Base-by-base conservation (phyloP, 2,113 vertebrate genomes). In the Sylvietta virens region DNA sequence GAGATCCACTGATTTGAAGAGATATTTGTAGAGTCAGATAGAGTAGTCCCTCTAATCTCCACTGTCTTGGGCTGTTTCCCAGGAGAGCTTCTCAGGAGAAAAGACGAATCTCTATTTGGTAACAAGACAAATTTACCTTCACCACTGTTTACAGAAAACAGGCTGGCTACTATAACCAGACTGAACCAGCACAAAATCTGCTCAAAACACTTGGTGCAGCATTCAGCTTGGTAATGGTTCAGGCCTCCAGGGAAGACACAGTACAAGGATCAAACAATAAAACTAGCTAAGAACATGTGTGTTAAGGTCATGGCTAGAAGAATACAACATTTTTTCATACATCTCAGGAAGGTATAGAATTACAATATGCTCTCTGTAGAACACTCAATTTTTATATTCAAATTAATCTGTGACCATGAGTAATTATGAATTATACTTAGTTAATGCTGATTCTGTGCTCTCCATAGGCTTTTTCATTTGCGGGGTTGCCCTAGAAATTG, bases 121-220 rank as follows among this genome's bases (percentile, higher is more conserved):
- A 71, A 78, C n/a, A 81, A 53, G 18, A 53, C 51, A 35, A 84
- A 74, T 84, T 72, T 91, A 64, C 37, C n/a, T 77, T 89, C 37
- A 77, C 15, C n/a, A 30, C n/a, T 83, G 39, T 91, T 94, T 96
- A 92, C 51, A 92, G 39, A 64, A 93, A 81, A 88, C 48, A 71
- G 20, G 6, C 51, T 84, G 20, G n/a, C 51, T 91, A 16, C 58
- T 67, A 13, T 42, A 83, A 66, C 33, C 72, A 90, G 19, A 44
- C 33, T 28, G 57, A 85, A 85, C 6, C 13, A 70, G 44, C n/a
- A 78, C 22, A 81, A 89, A 92, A 12, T 62, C 56, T 35, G 17
- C 26, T 71, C 31, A 71, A 86, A 95, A 87, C 65, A 65, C 44
- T 86, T 45, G 77, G 15, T 74, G 6, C 37, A 85, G 6, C 65